A percentile compares a stretch with the other conserved stretches of the same genome.
Conservation (phyloP, 2,113 vertebrate genomes). For the Ptyas mucosa region DNA sequence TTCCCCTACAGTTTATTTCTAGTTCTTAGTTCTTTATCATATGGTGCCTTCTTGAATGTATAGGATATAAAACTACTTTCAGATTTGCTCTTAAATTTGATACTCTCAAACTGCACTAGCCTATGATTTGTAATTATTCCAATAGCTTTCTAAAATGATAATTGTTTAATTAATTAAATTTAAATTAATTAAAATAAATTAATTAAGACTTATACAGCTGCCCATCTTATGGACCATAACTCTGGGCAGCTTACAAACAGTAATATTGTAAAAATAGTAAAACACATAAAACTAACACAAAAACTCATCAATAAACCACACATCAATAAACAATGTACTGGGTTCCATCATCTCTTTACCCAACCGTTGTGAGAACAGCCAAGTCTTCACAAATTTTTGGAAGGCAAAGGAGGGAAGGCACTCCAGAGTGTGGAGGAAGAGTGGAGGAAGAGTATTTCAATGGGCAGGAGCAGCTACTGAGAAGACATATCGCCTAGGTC, state of each 20-base stretch:
- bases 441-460: too few relatives aligned
- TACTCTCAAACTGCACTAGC: not conserved
- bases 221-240: not conserved
- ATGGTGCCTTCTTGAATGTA: not conserved
- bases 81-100: not conserved
- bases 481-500: too few relatives aligned
- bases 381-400: too few relatives aligned
- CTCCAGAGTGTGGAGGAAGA: too few relatives aligned
- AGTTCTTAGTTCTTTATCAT: not conserved
- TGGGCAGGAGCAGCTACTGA: too few relatives aligned
- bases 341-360: not conserved
- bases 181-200: too few relatives aligned
- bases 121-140: constrained; percentile 1
- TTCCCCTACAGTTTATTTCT: not conserved
- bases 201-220: too few relatives aligned
- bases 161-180: not conserved
- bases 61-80: not conserved
- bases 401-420: too few relatives aligned
- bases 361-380: not conserved
- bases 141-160: not conserved
- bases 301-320: not conserved
- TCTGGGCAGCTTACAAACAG: not conserved
- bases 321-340: not conserved
- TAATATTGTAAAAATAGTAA: not conserved
- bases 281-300: not conserved